Percentiles rank a stretch among this genome's conserved stretches.
Evolutionary conservation across 2,797 vertebrate species (phyloP).

Genomic region (Dendrocincla fuliginosa): DNA sequence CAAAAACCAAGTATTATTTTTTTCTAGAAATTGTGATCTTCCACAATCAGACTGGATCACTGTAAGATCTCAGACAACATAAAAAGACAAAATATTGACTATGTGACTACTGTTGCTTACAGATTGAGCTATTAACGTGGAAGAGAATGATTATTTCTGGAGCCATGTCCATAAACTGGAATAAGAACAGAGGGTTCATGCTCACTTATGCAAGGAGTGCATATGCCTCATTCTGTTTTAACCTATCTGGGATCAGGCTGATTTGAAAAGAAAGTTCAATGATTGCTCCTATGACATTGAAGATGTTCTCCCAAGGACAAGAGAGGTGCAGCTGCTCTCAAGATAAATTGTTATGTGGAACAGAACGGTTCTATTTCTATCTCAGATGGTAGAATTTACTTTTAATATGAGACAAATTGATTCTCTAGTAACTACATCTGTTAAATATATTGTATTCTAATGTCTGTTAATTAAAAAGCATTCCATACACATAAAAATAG

Average conservation of each 20-base stretch:
- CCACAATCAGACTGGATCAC: not conserved
- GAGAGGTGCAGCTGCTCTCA: not conserved
- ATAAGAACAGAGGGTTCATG: not conserved
- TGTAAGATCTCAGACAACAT: not conserved
- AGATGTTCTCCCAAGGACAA: not conserved
- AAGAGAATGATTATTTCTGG: not conserved
- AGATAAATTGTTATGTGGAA: not conserved
- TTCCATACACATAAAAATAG: conserved; percentile 41
- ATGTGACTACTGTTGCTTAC: not conserved
- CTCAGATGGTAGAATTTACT: not conserved
- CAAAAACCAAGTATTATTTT: not conserved
- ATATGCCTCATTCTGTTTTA: not conserved
- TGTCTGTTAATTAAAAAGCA: conserved; percentile 33
- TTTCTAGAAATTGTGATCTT: not conserved
- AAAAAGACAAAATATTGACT: not conserved
- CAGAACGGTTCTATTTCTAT: not conserved
- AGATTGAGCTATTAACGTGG: not conserved
- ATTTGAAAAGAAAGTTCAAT: not conserved
- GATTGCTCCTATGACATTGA: not conserved
- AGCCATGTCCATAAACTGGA: not conserved
- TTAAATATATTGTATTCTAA: conserved; percentile 31
- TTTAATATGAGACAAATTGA: not conserved
- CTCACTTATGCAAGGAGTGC: not conserved
- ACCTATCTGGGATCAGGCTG: not conserved
- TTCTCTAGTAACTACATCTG: not conserved